phyloP scores from a whole-genome alignment of 2,797 vertebrate genomes.

The Poeciliopsis gracilis region DNA sequence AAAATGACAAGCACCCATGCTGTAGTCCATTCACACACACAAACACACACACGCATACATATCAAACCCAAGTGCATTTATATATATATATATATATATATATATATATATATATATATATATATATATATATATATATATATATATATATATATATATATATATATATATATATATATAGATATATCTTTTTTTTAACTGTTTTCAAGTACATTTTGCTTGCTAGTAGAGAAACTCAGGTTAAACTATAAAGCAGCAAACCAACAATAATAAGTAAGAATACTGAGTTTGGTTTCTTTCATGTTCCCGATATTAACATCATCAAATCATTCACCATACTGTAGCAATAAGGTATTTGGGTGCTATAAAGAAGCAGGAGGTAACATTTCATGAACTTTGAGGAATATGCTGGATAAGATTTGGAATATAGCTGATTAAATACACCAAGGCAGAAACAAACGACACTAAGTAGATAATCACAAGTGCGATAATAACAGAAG shows the following conservation, averaged over 20 bases:
- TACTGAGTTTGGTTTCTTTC: constrained; percentile 85
- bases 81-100: constrained; percentile 16
- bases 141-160: constrained; percentile 31
- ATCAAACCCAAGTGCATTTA: constrained; percentile 80
- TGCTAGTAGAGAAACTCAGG: constrained; percentile 68
- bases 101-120: constrained; percentile 14
- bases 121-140: neutral
- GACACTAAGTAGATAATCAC: constrained; percentile 77
- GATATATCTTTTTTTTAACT: constrained; percentile 25
- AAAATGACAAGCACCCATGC: constrained; percentile 83
- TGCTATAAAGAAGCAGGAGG: constrained; percentile 83
- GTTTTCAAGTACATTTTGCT: constrained; percentile 82
- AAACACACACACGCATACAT: constrained; percentile 74
- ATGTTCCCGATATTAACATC: constrained; percentile 74
- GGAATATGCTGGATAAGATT: constrained; percentile 82
- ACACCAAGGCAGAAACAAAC: constrained; percentile 82
- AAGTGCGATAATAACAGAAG: constrained; percentile 62
- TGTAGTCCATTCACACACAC: constrained; percentile 77
- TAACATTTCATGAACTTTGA: constrained; percentile 81
- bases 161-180: neutral
- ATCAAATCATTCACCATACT: constrained; percentile 76
- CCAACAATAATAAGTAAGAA: constrained; percentile 79
- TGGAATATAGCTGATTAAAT: constrained; percentile 85
- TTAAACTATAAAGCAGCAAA: constrained; percentile 81
- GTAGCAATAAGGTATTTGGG: constrained; percentile 82